Conservation (phyloP, 2,888 invertebrate species). For the Rambutsinella grinnellia region DNA sequence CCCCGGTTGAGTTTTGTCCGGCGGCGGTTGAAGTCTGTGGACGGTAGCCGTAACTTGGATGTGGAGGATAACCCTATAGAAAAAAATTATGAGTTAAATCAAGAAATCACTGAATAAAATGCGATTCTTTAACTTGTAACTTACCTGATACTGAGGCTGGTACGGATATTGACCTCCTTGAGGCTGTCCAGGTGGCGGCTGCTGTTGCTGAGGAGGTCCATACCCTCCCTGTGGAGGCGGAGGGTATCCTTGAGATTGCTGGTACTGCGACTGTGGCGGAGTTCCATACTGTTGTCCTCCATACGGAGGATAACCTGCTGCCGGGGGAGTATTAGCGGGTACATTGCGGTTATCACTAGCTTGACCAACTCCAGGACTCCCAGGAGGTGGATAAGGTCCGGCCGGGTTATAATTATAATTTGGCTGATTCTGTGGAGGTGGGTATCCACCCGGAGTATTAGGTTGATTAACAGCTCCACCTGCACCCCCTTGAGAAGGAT, state of each 20-base stretch:
- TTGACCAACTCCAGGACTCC: conserved; percentile 68
- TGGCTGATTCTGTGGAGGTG: conserved; percentile 74
- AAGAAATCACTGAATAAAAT: not conserved
- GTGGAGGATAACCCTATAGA: conserved; percentile 60
- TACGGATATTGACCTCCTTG: conserved; percentile 67
- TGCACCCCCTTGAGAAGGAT: conserved; percentile 55
- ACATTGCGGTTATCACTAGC: conserved; percentile 45
- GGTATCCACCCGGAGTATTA: conserved; percentile 58
- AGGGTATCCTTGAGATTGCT: conserved; percentile 64
- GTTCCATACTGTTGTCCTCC: conserved; percentile 56
- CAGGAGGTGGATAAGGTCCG: conserved; percentile 75
- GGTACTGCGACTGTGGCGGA: conserved; percentile 59
- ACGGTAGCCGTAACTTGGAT: conserved; percentile 54
- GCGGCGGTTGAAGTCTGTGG: conserved; percentile 54
- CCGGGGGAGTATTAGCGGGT: conserved; percentile 48
- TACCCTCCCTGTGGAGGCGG: conserved; percentile 66
- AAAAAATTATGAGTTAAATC: not conserved
- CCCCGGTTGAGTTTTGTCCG: conserved; percentile 38
- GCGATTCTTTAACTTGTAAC: not conserved
- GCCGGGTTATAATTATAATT: conserved; percentile 69
- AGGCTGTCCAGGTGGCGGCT: conserved; percentile 62
- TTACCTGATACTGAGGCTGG: conserved; percentile 72
- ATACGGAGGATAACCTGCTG: conserved; percentile 51
- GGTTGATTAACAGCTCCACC: conserved; percentile 53
- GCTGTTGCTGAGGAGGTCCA: conserved; percentile 69